Percentiles rank a stretch among this genome's conserved stretches.
These are phyloP conservation scores for Anolis apletophallus DNA, from an alignment of 2,797 vertebrate genomes.

Conservation along the genomic window DNA sequence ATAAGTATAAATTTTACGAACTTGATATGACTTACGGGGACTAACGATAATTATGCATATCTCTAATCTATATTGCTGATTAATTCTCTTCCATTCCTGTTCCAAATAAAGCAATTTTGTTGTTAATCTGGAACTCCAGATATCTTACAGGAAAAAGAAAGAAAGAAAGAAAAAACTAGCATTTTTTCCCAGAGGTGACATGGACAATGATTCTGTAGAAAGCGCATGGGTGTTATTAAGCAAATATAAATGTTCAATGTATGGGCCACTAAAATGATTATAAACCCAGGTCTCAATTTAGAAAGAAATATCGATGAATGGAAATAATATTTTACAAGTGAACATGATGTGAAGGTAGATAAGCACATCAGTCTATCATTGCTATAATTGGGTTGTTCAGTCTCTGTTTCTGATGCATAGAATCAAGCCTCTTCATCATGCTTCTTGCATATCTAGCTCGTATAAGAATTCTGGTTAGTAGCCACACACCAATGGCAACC, in stretches of 20 bases:
- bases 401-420: background rate
- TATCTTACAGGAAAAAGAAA: too few relatives aligned
- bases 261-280: background rate
- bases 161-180: background rate
- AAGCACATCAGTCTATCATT: background rate
- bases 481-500: background rate
- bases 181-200: background rate
- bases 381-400: background rate
- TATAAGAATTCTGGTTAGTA: background rate
- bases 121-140: background rate
- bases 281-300: background rate
- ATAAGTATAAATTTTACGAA: background rate
- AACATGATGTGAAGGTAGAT: too few relatives aligned
- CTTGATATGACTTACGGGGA: too few relatives aligned
- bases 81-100: constrained; percentile 20
- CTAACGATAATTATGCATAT: too few relatives aligned
- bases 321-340: background rate
- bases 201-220: background rate
- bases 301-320: background rate
- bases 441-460: too few relatives aligned
- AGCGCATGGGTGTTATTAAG: background rate
- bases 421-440: too few relatives aligned
- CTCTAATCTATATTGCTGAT: background rate
- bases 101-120: constrained; percentile 9
- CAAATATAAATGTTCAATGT: background rate